Conservation (phyloP, 2,888 invertebrate genomes). For the Conomelus anceps region DNA sequence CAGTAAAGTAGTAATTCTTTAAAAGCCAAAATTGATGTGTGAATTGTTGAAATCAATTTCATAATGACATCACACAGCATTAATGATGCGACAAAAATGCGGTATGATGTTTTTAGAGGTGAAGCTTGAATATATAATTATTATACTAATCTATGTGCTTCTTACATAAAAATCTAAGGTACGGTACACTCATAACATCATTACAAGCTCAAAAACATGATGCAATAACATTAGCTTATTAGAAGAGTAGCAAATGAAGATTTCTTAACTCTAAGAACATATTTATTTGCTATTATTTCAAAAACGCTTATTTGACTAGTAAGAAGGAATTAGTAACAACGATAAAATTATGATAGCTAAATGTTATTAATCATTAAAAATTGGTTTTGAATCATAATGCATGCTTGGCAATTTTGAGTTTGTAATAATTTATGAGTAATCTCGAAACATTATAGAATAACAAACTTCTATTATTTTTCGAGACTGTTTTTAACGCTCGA, state of each 20-base stretch:
- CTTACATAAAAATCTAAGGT: background rate
- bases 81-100: background rate
- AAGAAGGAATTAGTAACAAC: background rate
- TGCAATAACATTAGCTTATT: background rate
- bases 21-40: background rate
- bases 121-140: background rate
- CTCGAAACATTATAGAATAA: background rate
- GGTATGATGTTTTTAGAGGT: background rate
- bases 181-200: background rate
- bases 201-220: background rate
- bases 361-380: background rate
- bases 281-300: background rate
- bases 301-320: background rate
- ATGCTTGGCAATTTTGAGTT: background rate
- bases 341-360: background rate
- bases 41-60: background rate
- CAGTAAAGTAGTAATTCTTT: conserved; percentile 6
- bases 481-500: no score
- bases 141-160: background rate
- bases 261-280: background rate
- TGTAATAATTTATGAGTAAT: background rate
- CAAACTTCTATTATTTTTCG: background rate
- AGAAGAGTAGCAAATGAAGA: background rate
- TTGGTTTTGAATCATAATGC: background rate
- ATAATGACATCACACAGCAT: background rate